These are phyloP conservation scores for Megastigmus dorsalis DNA, from an alignment of 2,888 invertebrate species.

Conservation along the genomic window DNA sequence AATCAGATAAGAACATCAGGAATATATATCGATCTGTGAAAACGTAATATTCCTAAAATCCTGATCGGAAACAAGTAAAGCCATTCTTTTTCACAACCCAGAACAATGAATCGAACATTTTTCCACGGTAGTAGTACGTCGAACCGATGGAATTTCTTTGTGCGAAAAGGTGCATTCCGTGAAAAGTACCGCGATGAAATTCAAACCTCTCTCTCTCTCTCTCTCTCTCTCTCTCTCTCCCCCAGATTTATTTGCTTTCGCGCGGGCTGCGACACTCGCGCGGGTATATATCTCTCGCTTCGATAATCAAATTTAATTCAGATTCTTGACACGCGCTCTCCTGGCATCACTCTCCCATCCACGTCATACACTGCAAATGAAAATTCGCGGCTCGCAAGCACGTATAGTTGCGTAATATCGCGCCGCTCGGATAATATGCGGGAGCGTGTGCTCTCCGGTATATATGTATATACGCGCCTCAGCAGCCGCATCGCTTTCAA, in stretches of 20 bases:
- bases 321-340: constrained; percentile 43
- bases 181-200: constrained; percentile 40
- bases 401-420: constrained; percentile 31
- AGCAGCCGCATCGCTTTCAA: neutral
- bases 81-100: too few relatives aligned
- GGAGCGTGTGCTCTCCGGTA: too few relatives aligned
- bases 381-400: constrained; percentile 8
- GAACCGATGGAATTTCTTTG: constrained; percentile 6
- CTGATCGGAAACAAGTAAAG: too few relatives aligned
- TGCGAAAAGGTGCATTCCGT: constrained; percentile 22
- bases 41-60: too few relatives aligned
- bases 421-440: constrained; percentile 28
- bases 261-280: constrained; percentile 1
- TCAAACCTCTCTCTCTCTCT: constrained; percentile 2
- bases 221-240: too few relatives aligned
- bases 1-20: too few relatives aligned
- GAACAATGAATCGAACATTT: too few relatives aligned
- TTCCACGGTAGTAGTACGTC: too few relatives aligned
- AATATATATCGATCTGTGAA: too few relatives aligned
- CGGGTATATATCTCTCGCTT: neutral
- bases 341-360: neutral
- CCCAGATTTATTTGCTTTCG: constrained; percentile 37
- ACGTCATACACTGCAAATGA: constrained; percentile 41
- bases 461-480: neutral
- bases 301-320: constrained; percentile 47